These are phyloP conservation scores for Atherinomorus stipes DNA, from an alignment of 2,113 vertebrate species.

Conservation along the genomic window DNA sequence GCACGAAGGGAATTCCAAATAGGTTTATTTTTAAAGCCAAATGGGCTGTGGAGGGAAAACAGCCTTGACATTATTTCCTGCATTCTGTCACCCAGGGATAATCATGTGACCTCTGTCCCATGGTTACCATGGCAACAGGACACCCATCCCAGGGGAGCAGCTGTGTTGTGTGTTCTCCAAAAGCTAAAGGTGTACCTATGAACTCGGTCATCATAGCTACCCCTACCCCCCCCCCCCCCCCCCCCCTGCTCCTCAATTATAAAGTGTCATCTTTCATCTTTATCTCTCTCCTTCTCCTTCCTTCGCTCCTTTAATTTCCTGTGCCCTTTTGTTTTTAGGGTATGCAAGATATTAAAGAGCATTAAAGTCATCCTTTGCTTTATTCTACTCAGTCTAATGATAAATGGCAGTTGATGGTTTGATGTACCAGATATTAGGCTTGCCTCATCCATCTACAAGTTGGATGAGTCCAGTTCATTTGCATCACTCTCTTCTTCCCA, in stretches of 20 bases:
- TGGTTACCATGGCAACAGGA: conserved; percentile 63
- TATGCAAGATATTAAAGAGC: conserved; percentile 34
- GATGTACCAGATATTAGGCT: conserved; percentile 27
- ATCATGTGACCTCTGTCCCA: conserved; percentile 64
- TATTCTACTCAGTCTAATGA: conserved; percentile 28
- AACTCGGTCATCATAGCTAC: conserved; percentile 37
- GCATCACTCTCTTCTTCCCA: conserved; percentile 33
- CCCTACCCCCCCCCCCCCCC: conserved; percentile 6
- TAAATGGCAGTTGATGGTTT: conserved; percentile 44
- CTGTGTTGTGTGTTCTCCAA: conserved; percentile 45
- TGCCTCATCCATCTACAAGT: conserved; percentile 25
- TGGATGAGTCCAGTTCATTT: conserved; percentile 34
- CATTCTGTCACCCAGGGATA: conserved; percentile 40
- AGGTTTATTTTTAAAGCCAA: conserved; percentile 10
- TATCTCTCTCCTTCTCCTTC: conserved; percentile 9
- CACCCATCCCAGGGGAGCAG: conserved; percentile 65
- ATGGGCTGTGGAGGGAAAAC: conserved; percentile 6
- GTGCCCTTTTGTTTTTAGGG: conserved; percentile 27
- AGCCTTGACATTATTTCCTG: conserved; percentile 25
- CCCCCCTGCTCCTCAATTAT: conserved; percentile 22
- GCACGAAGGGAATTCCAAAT: conserved; percentile 4
- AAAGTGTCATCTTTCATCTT: conserved; percentile 47
- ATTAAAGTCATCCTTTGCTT: conserved; percentile 7
- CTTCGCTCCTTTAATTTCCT: conserved; percentile 44
- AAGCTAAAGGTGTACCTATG: conserved; percentile 58